Percentiles rank a stretch among this genome's conserved stretches.
Evolutionary conservation across 2,888 invertebrate species (phyloP).

Genomic region (Aporophyla lueneburgensis): DNA sequence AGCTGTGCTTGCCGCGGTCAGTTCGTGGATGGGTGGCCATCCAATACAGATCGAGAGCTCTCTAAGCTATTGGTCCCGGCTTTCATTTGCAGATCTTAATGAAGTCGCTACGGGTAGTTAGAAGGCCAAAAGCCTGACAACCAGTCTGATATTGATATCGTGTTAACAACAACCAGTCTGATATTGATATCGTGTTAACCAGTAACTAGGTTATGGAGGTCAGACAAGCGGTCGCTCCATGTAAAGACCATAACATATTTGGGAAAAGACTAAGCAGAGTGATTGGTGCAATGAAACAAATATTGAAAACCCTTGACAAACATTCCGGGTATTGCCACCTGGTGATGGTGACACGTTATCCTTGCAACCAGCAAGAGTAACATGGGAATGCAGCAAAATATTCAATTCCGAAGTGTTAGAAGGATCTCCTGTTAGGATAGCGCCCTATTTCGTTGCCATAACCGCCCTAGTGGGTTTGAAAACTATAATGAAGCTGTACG

Average conservation of each 20-base stretch:
- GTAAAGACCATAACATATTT: not conserved
- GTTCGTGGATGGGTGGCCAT: not conserved
- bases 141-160: not conserved
- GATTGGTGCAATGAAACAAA: constrained; percentile 13
- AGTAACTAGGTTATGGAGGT: not conserved
- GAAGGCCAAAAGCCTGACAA: not conserved
- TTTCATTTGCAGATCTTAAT: not conserved
- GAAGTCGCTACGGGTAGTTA: not conserved
- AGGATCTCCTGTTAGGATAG: not conserved
- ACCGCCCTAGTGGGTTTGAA: not conserved
- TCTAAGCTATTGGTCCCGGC: not conserved
- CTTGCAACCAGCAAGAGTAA: not conserved
- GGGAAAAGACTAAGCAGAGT: not conserved
- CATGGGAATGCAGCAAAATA: constrained; percentile 1
- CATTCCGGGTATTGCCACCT: not conserved
- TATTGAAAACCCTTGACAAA: constrained; percentile 5
- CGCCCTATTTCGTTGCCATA: not conserved
- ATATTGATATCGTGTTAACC: not conserved
- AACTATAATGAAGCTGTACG: not conserved
- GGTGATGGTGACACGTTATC: not conserved
- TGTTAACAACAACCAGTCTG: not conserved
- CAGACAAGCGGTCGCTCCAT: not conserved
- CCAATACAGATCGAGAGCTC: not conserved
- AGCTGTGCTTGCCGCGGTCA: not conserved
- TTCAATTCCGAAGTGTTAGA: not conserved